Conservation (phyloP, 1,140 invertebrate genomes). For the Aphidius ervi region DNA sequence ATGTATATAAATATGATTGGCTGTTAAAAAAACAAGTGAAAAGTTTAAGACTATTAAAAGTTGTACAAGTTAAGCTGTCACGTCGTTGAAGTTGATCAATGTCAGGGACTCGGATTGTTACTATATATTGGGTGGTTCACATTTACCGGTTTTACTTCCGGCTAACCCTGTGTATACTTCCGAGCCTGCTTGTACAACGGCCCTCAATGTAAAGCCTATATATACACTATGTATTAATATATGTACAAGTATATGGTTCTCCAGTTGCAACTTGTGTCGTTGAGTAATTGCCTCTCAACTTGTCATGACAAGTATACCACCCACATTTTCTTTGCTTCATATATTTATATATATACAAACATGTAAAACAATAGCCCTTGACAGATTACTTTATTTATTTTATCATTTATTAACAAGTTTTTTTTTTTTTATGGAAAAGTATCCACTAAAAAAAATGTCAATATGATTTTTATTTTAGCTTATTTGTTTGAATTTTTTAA, state of each 20-base stretch:
- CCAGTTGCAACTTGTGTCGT: not conserved
- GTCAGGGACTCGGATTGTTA: too few relatives aligned
- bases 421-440: too few relatives aligned
- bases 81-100: too few relatives aligned
- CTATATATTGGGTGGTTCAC: slow-evolving; percentile 16
- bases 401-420: not conserved
- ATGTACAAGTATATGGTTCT: not conserved
- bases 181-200: slow-evolving; percentile 15
- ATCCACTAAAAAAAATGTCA: slow-evolving; percentile 1
- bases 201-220: slow-evolving; percentile 1
- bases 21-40: too few relatives aligned
- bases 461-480: not conserved
- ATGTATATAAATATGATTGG: too few relatives aligned
- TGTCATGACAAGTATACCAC: slow-evolving; percentile 14
- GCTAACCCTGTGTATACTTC: slow-evolving; percentile 26
- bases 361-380: not conserved
- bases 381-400: slow-evolving; percentile 10
- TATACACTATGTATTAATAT: not conserved
- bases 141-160: slow-evolving; percentile 24
- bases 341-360: too few relatives aligned
- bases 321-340: not conserved
- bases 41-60: too few relatives aligned
- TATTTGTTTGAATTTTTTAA: too few relatives aligned
- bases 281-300: slow-evolving; percentile 21
- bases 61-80: too few relatives aligned